Conservation (phyloP, 1,140 invertebrate species). For the Drosophila rhopaloa region DNA sequence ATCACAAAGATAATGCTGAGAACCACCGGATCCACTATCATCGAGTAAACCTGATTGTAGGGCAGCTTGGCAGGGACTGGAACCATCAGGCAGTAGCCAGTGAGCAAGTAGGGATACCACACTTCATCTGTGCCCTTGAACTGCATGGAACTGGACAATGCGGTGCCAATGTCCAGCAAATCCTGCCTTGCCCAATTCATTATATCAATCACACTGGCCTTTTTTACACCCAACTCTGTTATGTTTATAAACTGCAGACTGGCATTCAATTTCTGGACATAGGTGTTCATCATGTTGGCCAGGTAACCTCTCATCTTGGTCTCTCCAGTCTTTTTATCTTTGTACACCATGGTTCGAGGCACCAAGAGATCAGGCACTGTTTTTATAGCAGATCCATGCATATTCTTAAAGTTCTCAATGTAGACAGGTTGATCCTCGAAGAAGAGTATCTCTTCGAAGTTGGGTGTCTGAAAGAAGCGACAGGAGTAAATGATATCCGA, state of each 20-base stretch:
- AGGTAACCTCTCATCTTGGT: slow-evolving; percentile 50
- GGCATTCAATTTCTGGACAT: slow-evolving; percentile 52
- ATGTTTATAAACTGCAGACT: slow-evolving; percentile 22
- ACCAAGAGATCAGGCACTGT: slow-evolving; percentile 34
- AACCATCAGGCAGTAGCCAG: slow-evolving; percentile 56
- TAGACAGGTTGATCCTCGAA: slow-evolving; percentile 23
- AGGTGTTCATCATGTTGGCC: slow-evolving; percentile 35
- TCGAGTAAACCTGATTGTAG: slow-evolving; percentile 44
- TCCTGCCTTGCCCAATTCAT: neutral
- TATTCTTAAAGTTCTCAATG: slow-evolving; percentile 58
- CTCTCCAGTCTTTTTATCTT: slow-evolving; percentile 2
- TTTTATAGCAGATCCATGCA: slow-evolving; percentile 31
- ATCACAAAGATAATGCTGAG: slow-evolving; percentile 36
- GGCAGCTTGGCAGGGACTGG: slow-evolving; percentile 48
- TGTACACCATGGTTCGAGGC: slow-evolving; percentile 53
- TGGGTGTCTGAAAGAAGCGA: slow-evolving; percentile 40
- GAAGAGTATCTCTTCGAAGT: slow-evolving; percentile 9
- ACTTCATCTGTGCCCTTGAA: neutral
- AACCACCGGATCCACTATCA: slow-evolving; percentile 45
- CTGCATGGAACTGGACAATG: slow-evolving; percentile 2
- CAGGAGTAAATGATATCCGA: slow-evolving; percentile 41
- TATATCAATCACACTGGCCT: neutral
- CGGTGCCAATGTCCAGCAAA: slow-evolving; percentile 47
- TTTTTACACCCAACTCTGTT: neutral
- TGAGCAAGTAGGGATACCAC: slow-evolving; percentile 52